Base-by-base conservation (phyloP, 2,113 vertebrate species). In the Melanostigma gelatinosum region DNA sequence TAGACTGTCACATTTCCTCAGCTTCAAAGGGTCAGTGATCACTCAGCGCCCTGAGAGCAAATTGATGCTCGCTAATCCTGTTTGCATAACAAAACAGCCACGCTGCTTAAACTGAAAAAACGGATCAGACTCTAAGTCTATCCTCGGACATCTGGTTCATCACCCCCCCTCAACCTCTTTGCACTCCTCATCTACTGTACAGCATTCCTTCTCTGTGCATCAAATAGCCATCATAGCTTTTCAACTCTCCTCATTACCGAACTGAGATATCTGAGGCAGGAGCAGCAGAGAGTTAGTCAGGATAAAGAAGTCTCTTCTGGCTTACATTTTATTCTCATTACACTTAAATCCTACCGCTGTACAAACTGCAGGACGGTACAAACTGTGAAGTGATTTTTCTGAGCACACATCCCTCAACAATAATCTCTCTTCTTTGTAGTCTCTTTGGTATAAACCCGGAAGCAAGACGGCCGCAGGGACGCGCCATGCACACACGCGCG, bases 61-160 rank as follows among this genome's bases (percentile, higher is more conserved):
- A 74, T 78, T 55, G 42, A 57, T 27, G 3, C 46, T 50, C 9
- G 27, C 63, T 81, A 82, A 78, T 85, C 72, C 69, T 57, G 54
- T 82, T 71, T 70, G 36, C 80, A 74, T 55, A 68, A 82, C 80
- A 88, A 11, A 46, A 36, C 24, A 36, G 38, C 55, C 65, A 78
- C 48, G 11, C 20, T 44, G 42, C 48, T 55, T 67, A 3, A 52
- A 60, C 4, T 0, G 65, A 86, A 83, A 83, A 80, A 75, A 34
- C 0, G 0, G 75, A 79, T 88, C 61, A 83, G 24, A 24, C 48
- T 62, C 64, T 24, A 42, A 68, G 52, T 48, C 11, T 38, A 65
- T 52, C 44, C 29, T 50, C 58, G 1, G 65, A 75, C 46, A 36
- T 27, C 34, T 57, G 58, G 42, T 9, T 83, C 24, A 61, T 24